Evolutionary conservation across 2,113 vertebrate species (phyloP), one percentile per base, ranked within the genome.

Genomic region (Lichenostomus cassidix): DNA sequence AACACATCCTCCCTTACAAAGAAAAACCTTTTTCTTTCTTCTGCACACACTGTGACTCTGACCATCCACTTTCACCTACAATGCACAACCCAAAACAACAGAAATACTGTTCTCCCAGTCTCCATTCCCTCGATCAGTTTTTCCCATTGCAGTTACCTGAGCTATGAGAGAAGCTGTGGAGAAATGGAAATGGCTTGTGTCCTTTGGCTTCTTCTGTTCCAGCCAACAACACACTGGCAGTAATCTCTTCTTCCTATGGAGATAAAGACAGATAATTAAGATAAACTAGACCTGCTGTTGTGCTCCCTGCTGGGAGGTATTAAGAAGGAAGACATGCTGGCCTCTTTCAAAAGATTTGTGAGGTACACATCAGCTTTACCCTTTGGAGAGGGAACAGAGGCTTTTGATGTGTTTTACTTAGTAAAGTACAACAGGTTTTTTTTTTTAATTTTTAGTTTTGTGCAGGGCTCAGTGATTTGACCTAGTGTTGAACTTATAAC

Each of bases 241-340:
- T 76, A 95, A 93, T 94, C 83, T 94, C 42, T 82, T 90, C 75
- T 50, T 91, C 94, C 94, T 83, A 27, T 23, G 59, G 95, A 91
- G 96, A 85, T 95, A 95, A 95, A 89, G 87, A 96, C 82, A 92
- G 78, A 69, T 92, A 95, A 95, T 96, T 95, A 94, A 95, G 94
- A 95, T 75, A 94, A 91, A 91, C 89, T 87, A 92, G 81, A 78
- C 71, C 59, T 92, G 84, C 91, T 91, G 81, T 79, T 89, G 81
- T 94, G 50, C 55, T 85, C 42, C 89, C 87, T 94, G 81, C 87
- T 95, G 84, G 23, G 87, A 92, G 15, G 67, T 90, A 91, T 85
- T 89, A 94, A 64, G 67, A 62, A 76, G 49, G 74, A 82, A 92
- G 55, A 44, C 83, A 68, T 41, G 83, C 65, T 60, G 73, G 64